Conservation (phyloP, 2,113 vertebrate genomes). For the Leiothrix lutea region DNA sequence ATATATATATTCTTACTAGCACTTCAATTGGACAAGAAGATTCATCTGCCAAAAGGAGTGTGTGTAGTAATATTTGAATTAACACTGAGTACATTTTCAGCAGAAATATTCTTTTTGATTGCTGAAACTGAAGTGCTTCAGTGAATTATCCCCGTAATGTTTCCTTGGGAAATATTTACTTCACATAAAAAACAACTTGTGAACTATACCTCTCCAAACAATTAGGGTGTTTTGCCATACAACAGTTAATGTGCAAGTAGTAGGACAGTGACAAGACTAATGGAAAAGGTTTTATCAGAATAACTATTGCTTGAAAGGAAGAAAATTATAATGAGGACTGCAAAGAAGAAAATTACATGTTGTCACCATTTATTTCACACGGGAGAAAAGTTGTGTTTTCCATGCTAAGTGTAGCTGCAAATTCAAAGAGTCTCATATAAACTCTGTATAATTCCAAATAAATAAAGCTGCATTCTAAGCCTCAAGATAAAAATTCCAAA, state of each 20-base stretch:
- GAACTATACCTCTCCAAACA: conserved; percentile 24
- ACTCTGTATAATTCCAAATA: conserved; percentile 23
- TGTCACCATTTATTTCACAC: conserved; percentile 72
- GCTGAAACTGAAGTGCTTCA: background rate
- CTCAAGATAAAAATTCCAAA: conserved; percentile 35
- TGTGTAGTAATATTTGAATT: background rate
- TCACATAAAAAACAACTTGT: background rate
- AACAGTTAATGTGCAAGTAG: conserved; percentile 31
- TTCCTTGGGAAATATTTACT: conserved; percentile 15
- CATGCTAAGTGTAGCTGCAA: conserved; percentile 35
- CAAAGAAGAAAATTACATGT: conserved; percentile 68
- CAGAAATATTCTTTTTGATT: background rate
- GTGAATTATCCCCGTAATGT: background rate
- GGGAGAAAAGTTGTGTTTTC: conserved; percentile 50
- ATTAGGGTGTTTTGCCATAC: conserved; percentile 38
- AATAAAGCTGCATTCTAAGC: conserved; percentile 3
- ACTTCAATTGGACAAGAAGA: background rate
- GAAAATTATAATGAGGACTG: conserved; percentile 68
- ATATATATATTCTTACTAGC: background rate
- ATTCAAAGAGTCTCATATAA: conserved; percentile 41
- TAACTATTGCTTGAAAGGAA: conserved; percentile 62
- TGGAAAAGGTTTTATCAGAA: conserved; percentile 67
- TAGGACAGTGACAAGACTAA: conserved; percentile 70
- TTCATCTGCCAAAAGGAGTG: background rate
- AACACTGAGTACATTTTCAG: background rate